phyloP scores from a whole-genome alignment of 2,113 vertebrate genomes.

The Sceloporus tristichus region DNA sequence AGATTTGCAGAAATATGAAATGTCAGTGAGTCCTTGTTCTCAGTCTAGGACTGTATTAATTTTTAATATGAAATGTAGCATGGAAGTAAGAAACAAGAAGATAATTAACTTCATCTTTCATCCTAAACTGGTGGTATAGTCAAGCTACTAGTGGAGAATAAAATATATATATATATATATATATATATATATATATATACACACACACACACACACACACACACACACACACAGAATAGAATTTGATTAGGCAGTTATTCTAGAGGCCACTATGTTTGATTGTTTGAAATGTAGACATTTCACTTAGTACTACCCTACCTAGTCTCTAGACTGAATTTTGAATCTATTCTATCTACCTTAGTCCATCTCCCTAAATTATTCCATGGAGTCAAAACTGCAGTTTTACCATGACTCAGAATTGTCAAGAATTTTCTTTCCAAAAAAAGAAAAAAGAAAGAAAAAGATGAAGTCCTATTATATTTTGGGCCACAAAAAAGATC shows the following conservation, averaged over 20 bases:
- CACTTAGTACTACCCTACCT: too few species aligned
- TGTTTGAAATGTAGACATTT: neutral
- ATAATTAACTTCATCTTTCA: conserved; percentile 21
- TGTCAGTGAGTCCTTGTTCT: conserved; percentile 42
- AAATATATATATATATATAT: neutral
- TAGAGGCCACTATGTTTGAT: neutral
- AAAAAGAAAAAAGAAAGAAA: too few species aligned
- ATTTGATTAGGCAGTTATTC: neutral
- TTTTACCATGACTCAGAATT: too few species aligned
- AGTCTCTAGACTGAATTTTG: neutral
- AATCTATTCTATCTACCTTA: neutral
- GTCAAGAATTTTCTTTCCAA: too few species aligned
- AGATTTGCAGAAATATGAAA: conserved; percentile 51
- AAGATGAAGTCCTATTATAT: too few species aligned
- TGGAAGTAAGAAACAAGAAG: conserved; percentile 18
- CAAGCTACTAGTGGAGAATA: neutral
- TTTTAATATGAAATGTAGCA: conserved; percentile 30
- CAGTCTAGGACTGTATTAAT: conserved; percentile 43
- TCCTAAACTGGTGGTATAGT: neutral
- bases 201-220: too few species aligned
- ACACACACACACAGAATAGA: neutral
- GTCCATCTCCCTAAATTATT: neutral
- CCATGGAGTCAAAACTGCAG: neutral
- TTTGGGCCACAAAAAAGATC: too few species aligned
- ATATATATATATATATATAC: too few species aligned